phyloP scores from a whole-genome alignment of 2,888 invertebrate genomes.

The Buathra laborator region DNA sequence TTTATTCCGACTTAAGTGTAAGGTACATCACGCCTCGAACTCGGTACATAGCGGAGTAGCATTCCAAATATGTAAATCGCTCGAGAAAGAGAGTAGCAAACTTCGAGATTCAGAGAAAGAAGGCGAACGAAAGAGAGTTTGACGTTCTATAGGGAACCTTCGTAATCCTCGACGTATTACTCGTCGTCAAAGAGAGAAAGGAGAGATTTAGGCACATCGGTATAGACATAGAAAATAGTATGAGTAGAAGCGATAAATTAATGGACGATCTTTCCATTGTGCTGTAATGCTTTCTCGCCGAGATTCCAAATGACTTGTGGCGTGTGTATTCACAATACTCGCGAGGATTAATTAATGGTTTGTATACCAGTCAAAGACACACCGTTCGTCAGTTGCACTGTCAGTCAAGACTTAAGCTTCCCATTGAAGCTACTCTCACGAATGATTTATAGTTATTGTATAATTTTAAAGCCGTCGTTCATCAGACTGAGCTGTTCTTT shows the following conservation, averaged over 20 bases:
- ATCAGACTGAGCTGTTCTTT: too few species aligned
- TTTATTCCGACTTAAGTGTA: constrained; percentile 23
- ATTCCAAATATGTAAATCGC: constrained; percentile 52
- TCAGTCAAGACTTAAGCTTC: constrained; percentile 10
- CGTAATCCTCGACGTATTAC: constrained; percentile 42
- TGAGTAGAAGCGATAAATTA: constrained; percentile 49
- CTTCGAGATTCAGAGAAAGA: background rate
- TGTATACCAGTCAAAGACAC: constrained; percentile 21
- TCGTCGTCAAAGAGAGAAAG: constrained; percentile 20
- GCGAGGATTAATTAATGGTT: constrained; percentile 32
- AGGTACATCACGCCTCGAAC: constrained; percentile 15
- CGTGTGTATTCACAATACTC: constrained; percentile 33
- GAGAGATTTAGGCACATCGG: constrained; percentile 6
- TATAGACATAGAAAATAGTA: constrained; percentile 23
- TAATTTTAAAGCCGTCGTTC: background rate
- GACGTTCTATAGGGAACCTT: constrained; percentile 32
- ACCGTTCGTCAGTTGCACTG: background rate
- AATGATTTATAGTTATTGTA: constrained; percentile 6
- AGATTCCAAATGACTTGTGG: constrained; percentile 11
- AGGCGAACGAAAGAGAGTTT: constrained; percentile 13
- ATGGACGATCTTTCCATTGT: constrained; percentile 49
- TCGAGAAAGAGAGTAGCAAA: constrained; percentile 24
- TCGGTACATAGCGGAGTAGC: background rate
- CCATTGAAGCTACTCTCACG: background rate
- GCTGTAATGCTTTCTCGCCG: constrained; percentile 22